Conservation (phyloP, 2,888 invertebrate genomes). For the Cistogaster globosa region DNA sequence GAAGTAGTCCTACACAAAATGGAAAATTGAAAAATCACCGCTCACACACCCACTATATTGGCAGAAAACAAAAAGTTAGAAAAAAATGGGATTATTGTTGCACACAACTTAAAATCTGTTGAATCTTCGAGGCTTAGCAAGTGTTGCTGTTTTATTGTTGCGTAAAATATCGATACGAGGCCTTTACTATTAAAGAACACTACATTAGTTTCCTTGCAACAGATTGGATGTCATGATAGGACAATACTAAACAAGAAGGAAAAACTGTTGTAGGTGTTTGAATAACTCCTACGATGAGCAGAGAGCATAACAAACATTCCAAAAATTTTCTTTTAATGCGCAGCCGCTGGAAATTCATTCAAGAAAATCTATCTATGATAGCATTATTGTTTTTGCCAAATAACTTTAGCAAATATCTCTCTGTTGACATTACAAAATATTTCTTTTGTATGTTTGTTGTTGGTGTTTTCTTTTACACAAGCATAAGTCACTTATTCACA, state of each 20-base stretch:
- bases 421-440: conserved; percentile 66
- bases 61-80: conserved; percentile 11
- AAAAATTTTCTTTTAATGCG: conserved; percentile 54
- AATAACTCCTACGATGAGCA: conserved; percentile 63
- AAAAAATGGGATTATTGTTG: conserved; percentile 5
- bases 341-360: conserved; percentile 75
- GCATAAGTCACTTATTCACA: conserved; percentile 47
- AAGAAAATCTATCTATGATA: conserved; percentile 70
- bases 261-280: conserved; percentile 58
- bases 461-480: conserved; percentile 47
- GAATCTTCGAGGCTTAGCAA: conserved; percentile 31
- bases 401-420: conserved; percentile 63
- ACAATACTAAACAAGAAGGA: conserved; percentile 41
- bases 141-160: not conserved
- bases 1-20: conserved; percentile 54
- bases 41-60: conserved; percentile 62
- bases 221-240: conserved; percentile 22
- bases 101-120: conserved; percentile 58
- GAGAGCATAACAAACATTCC: conserved; percentile 58
- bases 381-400: conserved; percentile 43
- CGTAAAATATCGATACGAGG: conserved; percentile 23
- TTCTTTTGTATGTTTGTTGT: conserved; percentile 30
- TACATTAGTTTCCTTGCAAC: conserved; percentile 14
- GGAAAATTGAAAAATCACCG: conserved; percentile 52
- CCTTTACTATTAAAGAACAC: not conserved